These are phyloP conservation scores for Caenorhabditis brenneri DNA, from an alignment of 1,140 invertebrate species.

Conservation along the genomic window DNA sequence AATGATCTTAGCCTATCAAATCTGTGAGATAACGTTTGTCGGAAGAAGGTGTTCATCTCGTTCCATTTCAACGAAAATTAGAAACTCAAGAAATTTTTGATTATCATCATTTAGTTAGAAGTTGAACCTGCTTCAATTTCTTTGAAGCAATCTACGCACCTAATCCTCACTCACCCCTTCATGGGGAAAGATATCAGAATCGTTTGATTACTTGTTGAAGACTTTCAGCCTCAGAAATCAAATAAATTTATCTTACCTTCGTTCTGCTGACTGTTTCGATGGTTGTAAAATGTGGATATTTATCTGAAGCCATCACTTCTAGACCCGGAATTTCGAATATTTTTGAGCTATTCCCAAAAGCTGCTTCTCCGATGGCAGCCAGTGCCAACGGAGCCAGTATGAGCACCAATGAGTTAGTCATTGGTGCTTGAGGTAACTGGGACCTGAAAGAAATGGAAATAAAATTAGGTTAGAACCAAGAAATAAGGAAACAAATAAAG, in stretches of 20 bases:
- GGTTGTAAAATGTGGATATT: conserved; percentile 66
- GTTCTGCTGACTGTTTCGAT: conserved; percentile 67
- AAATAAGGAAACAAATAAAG: background rate
- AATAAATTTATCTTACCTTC: conserved; percentile 31
- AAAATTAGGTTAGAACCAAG: background rate
- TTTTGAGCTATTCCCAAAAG: conserved; percentile 7
- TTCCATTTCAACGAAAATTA: too few relatives aligned
- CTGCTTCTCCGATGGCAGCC: conserved; percentile 16
- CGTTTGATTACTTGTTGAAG: too few relatives aligned
- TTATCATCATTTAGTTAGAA: too few relatives aligned
- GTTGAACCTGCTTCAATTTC: too few relatives aligned
- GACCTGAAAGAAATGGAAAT: conserved; percentile 12
- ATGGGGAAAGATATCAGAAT: too few relatives aligned
- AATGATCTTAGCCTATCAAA: too few relatives aligned
- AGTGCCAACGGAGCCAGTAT: conserved; percentile 28
- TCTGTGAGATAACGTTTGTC: too few relatives aligned
- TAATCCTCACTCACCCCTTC: too few relatives aligned
- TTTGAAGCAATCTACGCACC: too few relatives aligned
- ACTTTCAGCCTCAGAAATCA: too few relatives aligned
- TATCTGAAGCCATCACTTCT: conserved; percentile 65
- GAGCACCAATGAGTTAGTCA: conserved; percentile 25
- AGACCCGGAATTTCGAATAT: conserved; percentile 59
- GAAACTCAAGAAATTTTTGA: too few relatives aligned
- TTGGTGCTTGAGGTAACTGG: conserved; percentile 30
- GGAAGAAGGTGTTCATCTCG: too few relatives aligned